Conservation (phyloP, 2,888 invertebrate genomes). For the Neoascia interrupta region DNA sequence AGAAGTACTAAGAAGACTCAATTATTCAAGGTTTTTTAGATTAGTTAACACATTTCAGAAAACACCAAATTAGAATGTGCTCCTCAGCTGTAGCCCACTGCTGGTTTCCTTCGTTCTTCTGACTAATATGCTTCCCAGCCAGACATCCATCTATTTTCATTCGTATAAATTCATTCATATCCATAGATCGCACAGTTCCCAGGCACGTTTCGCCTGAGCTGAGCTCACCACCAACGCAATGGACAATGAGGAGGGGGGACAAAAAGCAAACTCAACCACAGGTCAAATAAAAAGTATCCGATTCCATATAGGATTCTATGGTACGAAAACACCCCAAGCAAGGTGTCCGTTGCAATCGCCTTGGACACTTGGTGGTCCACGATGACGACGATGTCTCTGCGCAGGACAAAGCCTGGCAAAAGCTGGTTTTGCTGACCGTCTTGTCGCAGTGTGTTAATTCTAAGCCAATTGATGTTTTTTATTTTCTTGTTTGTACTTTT, state of each 20-base stretch:
- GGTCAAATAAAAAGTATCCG: conserved; percentile 50
- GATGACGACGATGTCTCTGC: conserved; percentile 23
- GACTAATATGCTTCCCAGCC: too few species aligned
- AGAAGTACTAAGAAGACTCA: too few species aligned
- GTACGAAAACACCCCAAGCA: conserved; percentile 54
- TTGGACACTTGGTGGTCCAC: conserved; percentile 62
- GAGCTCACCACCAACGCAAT: conserved; percentile 47
- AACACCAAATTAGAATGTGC: neutral
- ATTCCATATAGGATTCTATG: conserved; percentile 60
- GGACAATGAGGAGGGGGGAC: conserved; percentile 7
- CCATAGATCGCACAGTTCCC: conserved; percentile 39
- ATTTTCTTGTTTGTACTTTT: neutral
- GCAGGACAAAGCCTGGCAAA: conserved; percentile 56
- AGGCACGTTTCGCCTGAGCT: conserved; percentile 4
- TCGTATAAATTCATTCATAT: conserved; percentile 63
- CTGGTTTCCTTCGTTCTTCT: neutral
- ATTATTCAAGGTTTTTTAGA: too few species aligned
- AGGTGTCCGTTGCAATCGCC: conserved; percentile 63
- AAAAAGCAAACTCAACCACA: conserved; percentile 50
- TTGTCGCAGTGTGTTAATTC: conserved; percentile 61
- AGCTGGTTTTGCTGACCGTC: conserved; percentile 58
- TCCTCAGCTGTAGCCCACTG: neutral
- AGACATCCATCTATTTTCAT: conserved; percentile 33
- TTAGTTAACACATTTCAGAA: too few species aligned
- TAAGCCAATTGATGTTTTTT: conserved; percentile 37